These are phyloP conservation scores for Epirrhoe tristata DNA, from an alignment of 2,888 invertebrate genomes.

Conservation along the genomic window DNA sequence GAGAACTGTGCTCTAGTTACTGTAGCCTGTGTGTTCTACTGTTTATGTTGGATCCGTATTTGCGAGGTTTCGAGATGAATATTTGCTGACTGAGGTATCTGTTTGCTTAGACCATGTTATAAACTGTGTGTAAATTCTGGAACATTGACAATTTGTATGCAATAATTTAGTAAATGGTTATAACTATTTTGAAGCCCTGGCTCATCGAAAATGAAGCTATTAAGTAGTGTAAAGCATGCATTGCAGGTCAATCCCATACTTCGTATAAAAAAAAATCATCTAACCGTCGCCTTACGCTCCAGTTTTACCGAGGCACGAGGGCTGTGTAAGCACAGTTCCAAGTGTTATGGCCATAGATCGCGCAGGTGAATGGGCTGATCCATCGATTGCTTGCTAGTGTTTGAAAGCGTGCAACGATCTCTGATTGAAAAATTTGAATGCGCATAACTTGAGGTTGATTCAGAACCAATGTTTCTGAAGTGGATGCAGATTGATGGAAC, in stretches of 20 bases:
- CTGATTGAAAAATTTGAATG: conserved; percentile 32
- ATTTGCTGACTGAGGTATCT: conserved; percentile 7
- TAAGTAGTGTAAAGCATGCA: too few species aligned
- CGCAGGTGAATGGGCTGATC: conserved; percentile 25
- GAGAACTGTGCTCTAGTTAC: conserved; percentile 11
- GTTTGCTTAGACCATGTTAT: conserved; percentile 14
- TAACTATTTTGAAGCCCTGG: too few species aligned
- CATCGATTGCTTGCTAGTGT: conserved; percentile 14
- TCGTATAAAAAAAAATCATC: too few species aligned
- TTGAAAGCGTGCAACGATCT: conserved; percentile 15
- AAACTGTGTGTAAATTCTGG: neutral
- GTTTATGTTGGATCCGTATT: conserved; percentile 24
- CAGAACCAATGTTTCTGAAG: conserved; percentile 9
- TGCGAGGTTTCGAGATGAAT: conserved; percentile 14
- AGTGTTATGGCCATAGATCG: conserved; percentile 8
- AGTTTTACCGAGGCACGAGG: neutral
- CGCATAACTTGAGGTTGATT: conserved; percentile 21
- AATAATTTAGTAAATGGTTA: neutral
- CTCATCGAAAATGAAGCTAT: too few species aligned
- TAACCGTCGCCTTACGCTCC: neutral
- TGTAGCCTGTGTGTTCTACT: conserved; percentile 12
- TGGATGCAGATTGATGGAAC: conserved; percentile 13
- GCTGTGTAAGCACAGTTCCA: neutral
- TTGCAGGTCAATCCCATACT: too few species aligned
- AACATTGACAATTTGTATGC: neutral